These are phyloP conservation scores for Platalea minor DNA, from an alignment of 2,797 vertebrate species.

Conservation along the genomic window DNA sequence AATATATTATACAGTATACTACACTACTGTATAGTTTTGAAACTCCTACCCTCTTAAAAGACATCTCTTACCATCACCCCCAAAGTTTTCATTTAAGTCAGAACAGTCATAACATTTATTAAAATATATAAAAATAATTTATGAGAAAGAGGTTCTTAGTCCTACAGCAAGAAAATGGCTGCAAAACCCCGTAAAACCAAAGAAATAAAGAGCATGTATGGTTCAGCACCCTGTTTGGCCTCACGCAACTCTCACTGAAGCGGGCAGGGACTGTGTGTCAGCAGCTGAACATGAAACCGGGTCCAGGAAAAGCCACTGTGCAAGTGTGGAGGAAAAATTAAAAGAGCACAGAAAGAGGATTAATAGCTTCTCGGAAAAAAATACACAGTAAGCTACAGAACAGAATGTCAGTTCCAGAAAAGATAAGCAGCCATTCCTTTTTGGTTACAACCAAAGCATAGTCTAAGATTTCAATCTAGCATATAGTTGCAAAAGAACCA, in stretches of 20 bases:
- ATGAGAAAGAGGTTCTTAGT: not conserved
- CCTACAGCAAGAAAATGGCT: not conserved
- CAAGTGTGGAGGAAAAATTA: not conserved
- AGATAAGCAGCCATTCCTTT: constrained; percentile 50
- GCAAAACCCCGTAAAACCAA: not conserved
- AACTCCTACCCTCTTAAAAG: not conserved
- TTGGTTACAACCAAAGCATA: not conserved
- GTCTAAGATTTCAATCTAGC: constrained; percentile 6
- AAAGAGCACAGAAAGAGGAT: not conserved
- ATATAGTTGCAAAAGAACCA: not conserved
- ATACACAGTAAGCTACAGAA: not conserved
- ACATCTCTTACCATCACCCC: not conserved
- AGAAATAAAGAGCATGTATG: not conserved
- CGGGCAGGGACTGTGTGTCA: not conserved
- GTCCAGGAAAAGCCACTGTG: not conserved
- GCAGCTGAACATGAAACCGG: not conserved
- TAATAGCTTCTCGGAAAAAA: not conserved
- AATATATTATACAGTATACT: not conserved
- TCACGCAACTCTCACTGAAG: not conserved
- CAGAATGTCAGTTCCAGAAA: not conserved
- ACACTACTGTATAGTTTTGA: not conserved
- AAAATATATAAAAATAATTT: not conserved
- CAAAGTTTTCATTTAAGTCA: not conserved
- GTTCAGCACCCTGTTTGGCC: not conserved
- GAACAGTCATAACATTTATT: not conserved